These are phyloP conservation scores for Oncorhynchus gorbuscha DNA, from an alignment of 2,113 vertebrate genomes.

Conservation along the genomic window DNA sequence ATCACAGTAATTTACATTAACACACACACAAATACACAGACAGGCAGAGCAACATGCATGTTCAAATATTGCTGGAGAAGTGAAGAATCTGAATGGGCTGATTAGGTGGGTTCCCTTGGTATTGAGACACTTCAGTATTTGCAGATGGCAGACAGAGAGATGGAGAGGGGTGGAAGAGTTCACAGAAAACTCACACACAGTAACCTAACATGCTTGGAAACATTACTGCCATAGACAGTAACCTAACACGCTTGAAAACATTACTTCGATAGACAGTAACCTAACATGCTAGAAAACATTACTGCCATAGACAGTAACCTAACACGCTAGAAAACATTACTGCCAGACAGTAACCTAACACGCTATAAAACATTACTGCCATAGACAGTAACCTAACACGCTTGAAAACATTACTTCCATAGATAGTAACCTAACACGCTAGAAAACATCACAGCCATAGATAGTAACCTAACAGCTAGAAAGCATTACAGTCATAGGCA, in stretches of 20 bases:
- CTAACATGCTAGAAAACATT: constrained; percentile 21
- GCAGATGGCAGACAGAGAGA: constrained; percentile 40
- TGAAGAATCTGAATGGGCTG: constrained; percentile 37
- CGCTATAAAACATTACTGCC: neutral
- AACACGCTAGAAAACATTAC: constrained; percentile 27
- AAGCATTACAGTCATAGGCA: neutral
- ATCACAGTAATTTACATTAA: no score
- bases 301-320: constrained; percentile 39
- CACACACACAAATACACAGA: no score
- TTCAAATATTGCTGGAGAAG: constrained; percentile 31
- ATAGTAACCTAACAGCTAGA: no score
- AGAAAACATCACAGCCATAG: no score
- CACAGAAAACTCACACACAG: constrained; percentile 19
- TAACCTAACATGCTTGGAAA: no score
- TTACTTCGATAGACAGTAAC: no score
- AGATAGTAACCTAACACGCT: constrained; percentile 52
- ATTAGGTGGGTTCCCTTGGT: constrained; percentile 48
- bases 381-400: neutral
- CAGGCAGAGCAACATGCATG: neutral
- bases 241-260: constrained; percentile 31
- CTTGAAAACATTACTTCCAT: neutral
- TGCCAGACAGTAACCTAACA: no score
- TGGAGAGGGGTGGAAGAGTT: constrained; percentile 37
- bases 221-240: neutral
- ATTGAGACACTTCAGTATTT: constrained; percentile 50